These are phyloP conservation scores for Hoplias malabaricus DNA, from an alignment of 2,113 vertebrate genomes.

Conservation along the genomic window DNA sequence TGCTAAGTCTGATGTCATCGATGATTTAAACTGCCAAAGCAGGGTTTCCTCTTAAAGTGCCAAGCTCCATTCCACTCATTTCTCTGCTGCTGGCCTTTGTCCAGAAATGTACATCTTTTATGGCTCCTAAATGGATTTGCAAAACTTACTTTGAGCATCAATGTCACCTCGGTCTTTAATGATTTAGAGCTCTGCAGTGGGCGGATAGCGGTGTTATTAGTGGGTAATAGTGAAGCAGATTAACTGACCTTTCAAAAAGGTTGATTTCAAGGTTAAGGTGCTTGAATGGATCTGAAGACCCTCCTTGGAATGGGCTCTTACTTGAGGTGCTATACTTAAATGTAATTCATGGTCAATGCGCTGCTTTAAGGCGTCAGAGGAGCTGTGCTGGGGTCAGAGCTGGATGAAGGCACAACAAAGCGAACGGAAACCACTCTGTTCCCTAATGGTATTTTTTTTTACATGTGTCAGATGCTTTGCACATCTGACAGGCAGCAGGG, in stretches of 20 bases:
- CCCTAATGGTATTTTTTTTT: neutral
- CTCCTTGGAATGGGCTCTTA: conserved; percentile 5
- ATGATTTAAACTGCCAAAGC: conserved; percentile 23
- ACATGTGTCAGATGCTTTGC: neutral
- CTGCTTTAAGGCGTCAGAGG: conserved; percentile 23
- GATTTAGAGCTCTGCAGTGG: conserved; percentile 29
- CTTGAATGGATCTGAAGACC: conserved; percentile 5
- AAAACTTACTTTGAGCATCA: conserved; percentile 41
- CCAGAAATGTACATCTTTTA: conserved; percentile 37
- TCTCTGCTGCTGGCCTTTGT: conserved; percentile 4
- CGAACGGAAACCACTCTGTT: neutral
- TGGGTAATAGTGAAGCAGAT: conserved; percentile 40
- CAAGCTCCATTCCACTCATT: conserved; percentile 1
- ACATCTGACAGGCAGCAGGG: neutral
- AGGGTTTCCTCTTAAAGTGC: conserved; percentile 16
- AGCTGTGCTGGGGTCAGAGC: conserved; percentile 20
- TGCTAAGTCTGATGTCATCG: conserved; percentile 20
- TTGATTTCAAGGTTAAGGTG: conserved; percentile 47
- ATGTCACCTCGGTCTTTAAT: conserved; percentile 39
- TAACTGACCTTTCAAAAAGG: conserved; percentile 30
- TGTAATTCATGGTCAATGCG: conserved; percentile 36
- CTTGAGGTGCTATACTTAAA: neutral
- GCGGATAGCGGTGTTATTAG: conserved; percentile 33
- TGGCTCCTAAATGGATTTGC: conserved; percentile 48
- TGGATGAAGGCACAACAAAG: neutral